Evolutionary conservation across 37 sponge, comb jelly and placozoan genomes (phyloP), one percentile per base, ranked within the genome.

Genomic region (Geodia barretti): DNA sequence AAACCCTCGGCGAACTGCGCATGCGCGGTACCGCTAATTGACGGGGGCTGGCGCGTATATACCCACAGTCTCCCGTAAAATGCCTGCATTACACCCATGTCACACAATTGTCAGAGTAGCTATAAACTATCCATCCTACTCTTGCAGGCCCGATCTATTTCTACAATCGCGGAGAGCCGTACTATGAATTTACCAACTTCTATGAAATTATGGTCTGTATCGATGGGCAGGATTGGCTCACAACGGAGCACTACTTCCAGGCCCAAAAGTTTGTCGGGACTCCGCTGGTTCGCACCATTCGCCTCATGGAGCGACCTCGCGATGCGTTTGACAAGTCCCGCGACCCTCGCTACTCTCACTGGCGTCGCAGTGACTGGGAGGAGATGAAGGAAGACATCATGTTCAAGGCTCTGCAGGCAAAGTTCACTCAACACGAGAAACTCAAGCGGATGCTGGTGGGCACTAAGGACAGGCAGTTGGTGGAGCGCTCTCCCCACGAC

Each of bases 151-250:
- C 76, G 11, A 90, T 90, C 36, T 17, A 42, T 9, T 90, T 90
- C 78, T 90, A 90, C 65, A 60, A 90, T 74, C 79, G 78, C 29
- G 78, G 62, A 24, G 82, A 81, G 1, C 82, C 86, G 1, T 90
- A 85, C 77, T 90, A 83, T 68, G 91, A 90, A 64, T 90, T 90
- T 40, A 90, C 91, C 1, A 90, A 90, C 82, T 89, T 89, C 71
- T 70, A 36, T 67, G 58, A 35, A 0, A 29, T 59, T 43, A 31
- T 60, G 33, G 11, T 89, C 39, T 26, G 0, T 24, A 31, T 90
- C 9, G 82, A 90, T 34, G 73, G 66, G 32, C 62, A 47, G 37
- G 41, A 4, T 0, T 90, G 91, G 91, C 54, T 62, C 5, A 90
- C 91, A 0, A 62, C 86, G 33, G 91, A 90, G 60, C 85, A 90